A percentile compares a stretch with the other conserved stretches of the same genome.
These are phyloP conservation scores for Coelopa pilipes DNA, from an alignment of 2,888 invertebrate species.

Conservation along the genomic window DNA sequence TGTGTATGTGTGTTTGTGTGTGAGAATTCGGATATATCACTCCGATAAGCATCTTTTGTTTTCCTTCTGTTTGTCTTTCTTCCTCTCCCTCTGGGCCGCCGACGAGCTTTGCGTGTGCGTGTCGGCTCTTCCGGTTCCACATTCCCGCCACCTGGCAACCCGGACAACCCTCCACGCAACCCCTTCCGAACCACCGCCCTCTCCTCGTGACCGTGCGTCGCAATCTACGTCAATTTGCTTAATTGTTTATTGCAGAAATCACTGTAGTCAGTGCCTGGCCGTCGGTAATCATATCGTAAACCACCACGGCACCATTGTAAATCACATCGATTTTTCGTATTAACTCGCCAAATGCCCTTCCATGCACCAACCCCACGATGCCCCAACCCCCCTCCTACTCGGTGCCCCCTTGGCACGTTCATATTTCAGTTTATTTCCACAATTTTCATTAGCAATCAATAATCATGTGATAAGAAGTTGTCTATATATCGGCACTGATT, in stretches of 20 bases:
- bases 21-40: too few relatives aligned
- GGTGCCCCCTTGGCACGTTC: background rate
- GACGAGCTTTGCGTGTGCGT: too few relatives aligned
- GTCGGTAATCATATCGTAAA: constrained; percentile 19
- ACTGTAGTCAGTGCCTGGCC: background rate
- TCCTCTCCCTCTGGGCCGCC: too few relatives aligned
- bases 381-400: too few relatives aligned
- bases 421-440: constrained; percentile 43
- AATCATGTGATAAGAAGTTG: constrained; percentile 57
- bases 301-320: constrained; percentile 5
- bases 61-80: too few relatives aligned
- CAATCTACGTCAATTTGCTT: constrained; percentile 25
- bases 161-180: too few relatives aligned
- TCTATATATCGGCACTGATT: constrained; percentile 30
- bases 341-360: constrained; percentile 50
- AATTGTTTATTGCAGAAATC: constrained; percentile 24
- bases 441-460: constrained; percentile 55
- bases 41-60: background rate
- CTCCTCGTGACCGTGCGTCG: too few relatives aligned
- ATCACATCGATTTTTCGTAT: constrained; percentile 11
- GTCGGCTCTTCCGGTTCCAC: too few relatives aligned
- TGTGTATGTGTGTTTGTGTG: background rate
- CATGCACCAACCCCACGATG: constrained; percentile 44
- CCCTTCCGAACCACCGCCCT: background rate
- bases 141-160: background rate